Evolutionary conservation across 2,888 invertebrate species (phyloP).

Genomic region (Meghimatium bilineatum): DNA sequence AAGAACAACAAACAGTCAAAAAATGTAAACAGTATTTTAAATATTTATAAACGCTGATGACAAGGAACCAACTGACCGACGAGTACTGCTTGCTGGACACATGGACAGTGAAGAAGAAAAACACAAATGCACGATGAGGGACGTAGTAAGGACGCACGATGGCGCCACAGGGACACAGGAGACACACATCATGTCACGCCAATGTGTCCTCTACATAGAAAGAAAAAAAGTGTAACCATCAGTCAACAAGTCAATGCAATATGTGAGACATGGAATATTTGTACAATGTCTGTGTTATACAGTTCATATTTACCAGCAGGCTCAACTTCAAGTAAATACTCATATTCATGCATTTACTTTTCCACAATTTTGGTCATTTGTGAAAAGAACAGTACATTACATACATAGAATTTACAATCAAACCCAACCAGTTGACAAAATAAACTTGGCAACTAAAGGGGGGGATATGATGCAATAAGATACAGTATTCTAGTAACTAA

Average conservation of each 20-base stretch:
- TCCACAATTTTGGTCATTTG: too few species aligned
- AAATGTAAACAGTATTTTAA: conserved; percentile 25
- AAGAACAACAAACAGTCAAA: conserved; percentile 49
- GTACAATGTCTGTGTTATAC: not conserved
- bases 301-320: not conserved
- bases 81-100: conserved; percentile 50
- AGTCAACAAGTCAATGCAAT: conserved; percentile 5
- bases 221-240: conserved; percentile 52
- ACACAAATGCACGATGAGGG: conserved; percentile 48
- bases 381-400: too few species aligned
- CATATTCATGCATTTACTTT: too few species aligned
- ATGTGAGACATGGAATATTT: too few species aligned
- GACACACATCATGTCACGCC: conserved; percentile 56
- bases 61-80: conserved; percentile 44
- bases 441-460: too few species aligned
- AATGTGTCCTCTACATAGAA: conserved; percentile 61
- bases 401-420: too few species aligned
- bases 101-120: conserved; percentile 50
- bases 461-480: too few species aligned
- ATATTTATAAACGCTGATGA: conserved; percentile 25
- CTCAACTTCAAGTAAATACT: too few species aligned
- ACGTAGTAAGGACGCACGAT: conserved; percentile 55
- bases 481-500: too few species aligned
- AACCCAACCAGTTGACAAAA: too few species aligned
- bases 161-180: conserved; percentile 62